phyloP scores from a whole-genome alignment of 2,113 vertebrate genomes.

The Ageneiosus marmoratus region DNA sequence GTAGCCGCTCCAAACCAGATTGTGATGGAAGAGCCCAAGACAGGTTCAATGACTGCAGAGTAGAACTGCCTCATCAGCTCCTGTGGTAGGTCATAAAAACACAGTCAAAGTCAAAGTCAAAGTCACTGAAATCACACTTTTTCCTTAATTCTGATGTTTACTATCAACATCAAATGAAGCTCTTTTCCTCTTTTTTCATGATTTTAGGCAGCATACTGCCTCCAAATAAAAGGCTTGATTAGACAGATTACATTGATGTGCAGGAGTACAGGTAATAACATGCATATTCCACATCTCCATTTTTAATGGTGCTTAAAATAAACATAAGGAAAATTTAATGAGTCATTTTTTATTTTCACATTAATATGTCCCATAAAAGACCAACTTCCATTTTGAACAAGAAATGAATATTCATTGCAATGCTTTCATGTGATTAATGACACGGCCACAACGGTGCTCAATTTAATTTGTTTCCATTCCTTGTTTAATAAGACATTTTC shows the following conservation, averaged over 20 bases:
- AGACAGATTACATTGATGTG: background rate
- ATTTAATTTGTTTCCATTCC: background rate
- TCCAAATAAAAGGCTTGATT: background rate
- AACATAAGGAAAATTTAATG: background rate
- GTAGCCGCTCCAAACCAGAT: too few species aligned
- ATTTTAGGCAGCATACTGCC: background rate
- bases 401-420: background rate
- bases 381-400: background rate
- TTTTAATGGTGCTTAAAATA: background rate
- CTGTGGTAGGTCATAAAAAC: too few species aligned
- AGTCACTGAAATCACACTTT: background rate
- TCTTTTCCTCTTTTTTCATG: background rate
- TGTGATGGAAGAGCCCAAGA: too few species aligned
- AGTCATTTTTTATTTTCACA: background rate
- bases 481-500: background rate
- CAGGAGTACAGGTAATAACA: background rate
- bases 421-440: background rate
- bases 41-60: too few species aligned
- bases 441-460: background rate
- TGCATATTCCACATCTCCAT: background rate
- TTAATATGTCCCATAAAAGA: background rate
- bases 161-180: background rate
- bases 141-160: background rate
- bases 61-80: too few species aligned
- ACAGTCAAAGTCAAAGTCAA: too few species aligned